Base-by-base conservation (phyloP, 2,797 vertebrate species). In the Enteromius unitaeniatus region DNA sequence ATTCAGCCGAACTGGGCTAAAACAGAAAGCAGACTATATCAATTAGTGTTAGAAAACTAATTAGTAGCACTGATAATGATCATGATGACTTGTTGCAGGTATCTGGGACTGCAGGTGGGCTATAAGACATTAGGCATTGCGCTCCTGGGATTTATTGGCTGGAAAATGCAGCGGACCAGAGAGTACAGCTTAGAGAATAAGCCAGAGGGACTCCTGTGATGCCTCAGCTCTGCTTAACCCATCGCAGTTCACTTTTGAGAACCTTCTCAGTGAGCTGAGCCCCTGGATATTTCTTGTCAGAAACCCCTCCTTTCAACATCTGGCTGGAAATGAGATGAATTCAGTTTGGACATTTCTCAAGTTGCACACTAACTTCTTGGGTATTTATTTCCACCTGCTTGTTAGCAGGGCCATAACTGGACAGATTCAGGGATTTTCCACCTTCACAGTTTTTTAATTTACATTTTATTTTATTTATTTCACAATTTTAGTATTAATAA, bases 81-180 rank as follows among this genome's bases (percentile, higher is more conserved):
- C 21, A 13, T 72, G 9, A 40, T 85, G 26, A 9, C 26, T 87
- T 42, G 88, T 83, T 86, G 26, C 93, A 99, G 98, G 88, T 99
- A 96, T 88, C 88, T 99, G 85, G 98, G 98, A 83, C 92, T 99
- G 81, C 97, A 98, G 90, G 88, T 99, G 89, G 94, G 92, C n/a
- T 99, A 96, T 91, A 99, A 99, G 90, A 86, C 93, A 4, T 84
- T 96, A 90, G 98, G 98, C 21, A 88, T 96, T 0, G 0, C 94
- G 64, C 90, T 99, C 34, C 93, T 99, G 1, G 87, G 92, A 49
- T 83, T 97, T 67, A 92, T 95, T 89, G 92, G 94, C 64, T 98
- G 97, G 97, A 97, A 96, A 86, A 95, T 96, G 88, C 95, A 96
- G 87, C 96, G 93, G 82, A 97, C 94, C 83, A 93, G 95, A 84